Percentiles rank a stretch among this genome's conserved stretches.
phyloP scores from a whole-genome alignment of 2,113 vertebrate species.

The Phoenicopterus ruber region DNA sequence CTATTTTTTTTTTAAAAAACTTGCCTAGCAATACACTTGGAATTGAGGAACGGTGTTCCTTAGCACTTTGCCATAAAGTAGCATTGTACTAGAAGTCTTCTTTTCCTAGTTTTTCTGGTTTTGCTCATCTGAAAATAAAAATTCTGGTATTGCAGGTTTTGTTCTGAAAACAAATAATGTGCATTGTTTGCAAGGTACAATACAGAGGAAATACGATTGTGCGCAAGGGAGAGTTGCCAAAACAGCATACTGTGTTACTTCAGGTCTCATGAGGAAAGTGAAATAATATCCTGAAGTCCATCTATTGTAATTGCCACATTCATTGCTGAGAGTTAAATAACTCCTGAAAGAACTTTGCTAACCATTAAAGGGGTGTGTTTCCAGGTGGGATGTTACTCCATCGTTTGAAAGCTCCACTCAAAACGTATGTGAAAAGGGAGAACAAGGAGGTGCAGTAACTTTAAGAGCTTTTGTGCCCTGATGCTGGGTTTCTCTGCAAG shows the following conservation, averaged over 20 bases:
- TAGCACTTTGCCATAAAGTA: background rate
- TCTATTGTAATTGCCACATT: background rate
- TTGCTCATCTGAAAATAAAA: background rate
- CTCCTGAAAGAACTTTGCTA: background rate
- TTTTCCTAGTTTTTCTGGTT: background rate
- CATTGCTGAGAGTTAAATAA: background rate
- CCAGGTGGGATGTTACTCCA: background rate
- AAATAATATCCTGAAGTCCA: constrained; percentile 2
- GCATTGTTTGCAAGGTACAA: constrained; percentile 61
- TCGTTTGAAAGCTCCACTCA: background rate
- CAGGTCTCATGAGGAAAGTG: background rate
- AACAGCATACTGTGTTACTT: background rate
- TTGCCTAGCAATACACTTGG: background rate
- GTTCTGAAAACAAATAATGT: background rate
- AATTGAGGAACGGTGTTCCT: background rate
- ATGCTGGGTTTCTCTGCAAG: background rate
- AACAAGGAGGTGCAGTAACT: background rate
- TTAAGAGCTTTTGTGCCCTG: background rate
- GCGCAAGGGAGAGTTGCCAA: background rate
- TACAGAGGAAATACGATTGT: constrained; percentile 50
- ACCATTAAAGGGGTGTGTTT: background rate
- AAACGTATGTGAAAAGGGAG: background rate
- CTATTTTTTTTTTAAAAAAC: background rate
- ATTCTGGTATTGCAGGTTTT: background rate
- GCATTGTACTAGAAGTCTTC: background rate